Conservation (phyloP, 2,797 vertebrate species). For the Hydrolagus colliei region DNA sequence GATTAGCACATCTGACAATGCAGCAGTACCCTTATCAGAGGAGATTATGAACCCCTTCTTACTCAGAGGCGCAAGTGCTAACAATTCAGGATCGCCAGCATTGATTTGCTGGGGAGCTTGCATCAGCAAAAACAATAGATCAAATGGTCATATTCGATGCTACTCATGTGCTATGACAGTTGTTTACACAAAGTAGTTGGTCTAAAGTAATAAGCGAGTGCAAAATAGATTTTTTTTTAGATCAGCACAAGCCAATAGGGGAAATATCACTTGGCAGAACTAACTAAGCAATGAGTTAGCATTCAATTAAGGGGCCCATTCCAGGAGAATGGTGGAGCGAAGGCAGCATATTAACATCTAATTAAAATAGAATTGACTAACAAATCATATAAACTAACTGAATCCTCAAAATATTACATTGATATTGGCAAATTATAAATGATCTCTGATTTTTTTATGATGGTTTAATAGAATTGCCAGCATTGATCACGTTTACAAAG, state of each 20-base stretch:
- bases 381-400: background rate
- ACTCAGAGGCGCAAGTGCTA: too few relatives aligned
- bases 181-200: background rate
- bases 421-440: too few relatives aligned
- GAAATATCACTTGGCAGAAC: background rate
- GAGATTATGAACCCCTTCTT: too few relatives aligned
- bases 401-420: background rate
- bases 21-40: background rate
- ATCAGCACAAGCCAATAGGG: background rate
- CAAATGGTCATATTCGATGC: background rate
- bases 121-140: background rate
- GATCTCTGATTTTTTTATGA: too few relatives aligned
- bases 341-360: background rate
- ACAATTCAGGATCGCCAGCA: too few relatives aligned
- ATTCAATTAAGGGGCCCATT: background rate
- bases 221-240: background rate
- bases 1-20: background rate
- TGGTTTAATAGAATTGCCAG: too few relatives aligned
- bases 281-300: background rate
- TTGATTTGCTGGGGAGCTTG: too few relatives aligned
- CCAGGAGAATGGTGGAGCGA: background rate
- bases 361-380: constrained; percentile 2
- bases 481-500: too few relatives aligned
- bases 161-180: background rate
- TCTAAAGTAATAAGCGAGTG: background rate